These are phyloP conservation scores for Picathartes gymnocephalus DNA, from an alignment of 2,113 vertebrate genomes.

Conservation along the genomic window DNA sequence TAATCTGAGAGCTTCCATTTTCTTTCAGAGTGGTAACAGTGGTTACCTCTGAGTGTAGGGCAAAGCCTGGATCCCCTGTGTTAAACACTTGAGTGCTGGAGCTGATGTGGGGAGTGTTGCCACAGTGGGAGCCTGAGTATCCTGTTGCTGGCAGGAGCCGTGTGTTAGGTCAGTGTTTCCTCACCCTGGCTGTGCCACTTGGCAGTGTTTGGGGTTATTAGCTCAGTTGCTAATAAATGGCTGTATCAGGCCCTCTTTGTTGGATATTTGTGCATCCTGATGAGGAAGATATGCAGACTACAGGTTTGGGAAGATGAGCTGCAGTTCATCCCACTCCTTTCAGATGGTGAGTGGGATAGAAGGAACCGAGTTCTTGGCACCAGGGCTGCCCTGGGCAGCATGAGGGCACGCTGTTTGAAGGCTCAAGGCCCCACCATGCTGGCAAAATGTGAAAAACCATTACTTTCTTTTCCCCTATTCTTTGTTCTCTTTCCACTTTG, in stretches of 20 bases:
- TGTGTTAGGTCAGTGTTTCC: neutral
- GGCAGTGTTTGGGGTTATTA: neutral
- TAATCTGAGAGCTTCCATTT: neutral
- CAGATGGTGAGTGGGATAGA: neutral
- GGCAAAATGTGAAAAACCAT: neutral
- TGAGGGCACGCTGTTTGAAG: fast-evolving
- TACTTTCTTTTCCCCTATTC: neutral
- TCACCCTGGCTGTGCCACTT: neutral
- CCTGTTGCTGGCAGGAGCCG: neutral
- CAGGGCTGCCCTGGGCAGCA: fast-evolving
- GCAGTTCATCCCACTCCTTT: neutral
- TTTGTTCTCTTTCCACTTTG: neutral
- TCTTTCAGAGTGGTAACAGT: neutral
- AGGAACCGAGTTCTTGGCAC: neutral
- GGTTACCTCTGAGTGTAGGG: neutral
- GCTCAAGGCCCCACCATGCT: neutral
- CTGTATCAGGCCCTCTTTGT: neutral
- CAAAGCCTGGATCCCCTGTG: neutral
- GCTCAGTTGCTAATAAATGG: neutral
- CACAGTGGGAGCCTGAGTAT: fast-evolving
- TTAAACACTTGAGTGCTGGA: neutral
- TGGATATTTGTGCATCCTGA: neutral
- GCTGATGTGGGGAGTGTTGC: neutral
- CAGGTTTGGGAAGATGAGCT: neutral
- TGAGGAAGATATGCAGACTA: neutral